A percentile compares a stretch with the other conserved stretches of the same genome.
Evolutionary conservation across 2,888 invertebrate species (phyloP).

Genomic region (Drosophila anomalata): DNA sequence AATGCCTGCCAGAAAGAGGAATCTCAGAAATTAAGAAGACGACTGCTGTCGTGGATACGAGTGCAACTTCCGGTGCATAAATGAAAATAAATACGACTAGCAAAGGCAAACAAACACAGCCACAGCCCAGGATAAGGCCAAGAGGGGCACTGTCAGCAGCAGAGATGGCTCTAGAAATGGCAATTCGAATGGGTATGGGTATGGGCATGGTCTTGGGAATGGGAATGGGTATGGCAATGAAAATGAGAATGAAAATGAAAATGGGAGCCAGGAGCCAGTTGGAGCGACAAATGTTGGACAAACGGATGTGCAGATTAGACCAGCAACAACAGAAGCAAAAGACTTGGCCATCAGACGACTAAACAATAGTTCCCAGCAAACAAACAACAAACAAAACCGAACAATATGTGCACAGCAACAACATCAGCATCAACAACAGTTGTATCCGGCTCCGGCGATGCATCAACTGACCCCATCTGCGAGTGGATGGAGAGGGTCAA

Average conservation of each 20-base stretch:
- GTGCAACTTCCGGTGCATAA: slow-evolving; percentile 77
- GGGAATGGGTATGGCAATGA: slow-evolving; percentile 1
- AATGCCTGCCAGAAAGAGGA: slow-evolving; percentile 59
- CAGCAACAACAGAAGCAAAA: slow-evolving; percentile 39
- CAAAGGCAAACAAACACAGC: slow-evolving; percentile 21
- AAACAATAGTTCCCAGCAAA: slow-evolving; percentile 69
- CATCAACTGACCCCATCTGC: slow-evolving; percentile 68
- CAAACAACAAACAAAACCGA: slow-evolving; percentile 49
- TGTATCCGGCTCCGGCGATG: slow-evolving; percentile 68
- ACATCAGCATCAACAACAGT: slow-evolving; percentile 46
- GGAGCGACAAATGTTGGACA: slow-evolving; percentile 69
- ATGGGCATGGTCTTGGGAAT: neutral
- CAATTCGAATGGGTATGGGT: neutral
- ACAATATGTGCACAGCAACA: slow-evolving; percentile 63
- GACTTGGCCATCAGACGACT: slow-evolving; percentile 61
- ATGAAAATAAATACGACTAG: slow-evolving; percentile 68
- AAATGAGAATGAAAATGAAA: slow-evolving; percentile 15
- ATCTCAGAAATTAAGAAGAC: slow-evolving; percentile 66
- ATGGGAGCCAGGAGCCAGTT: slow-evolving; percentile 40
- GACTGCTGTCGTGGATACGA: slow-evolving; percentile 36
- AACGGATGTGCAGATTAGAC: slow-evolving; percentile 77
- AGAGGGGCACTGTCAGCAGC: slow-evolving; percentile 56
- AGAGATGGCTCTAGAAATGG: slow-evolving; percentile 20
- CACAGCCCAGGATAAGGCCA: slow-evolving; percentile 12
- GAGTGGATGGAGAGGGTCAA: slow-evolving; percentile 5